Conservation (phyloP, 2,888 invertebrate species). For the Chloroclystis v-ata region DNA sequence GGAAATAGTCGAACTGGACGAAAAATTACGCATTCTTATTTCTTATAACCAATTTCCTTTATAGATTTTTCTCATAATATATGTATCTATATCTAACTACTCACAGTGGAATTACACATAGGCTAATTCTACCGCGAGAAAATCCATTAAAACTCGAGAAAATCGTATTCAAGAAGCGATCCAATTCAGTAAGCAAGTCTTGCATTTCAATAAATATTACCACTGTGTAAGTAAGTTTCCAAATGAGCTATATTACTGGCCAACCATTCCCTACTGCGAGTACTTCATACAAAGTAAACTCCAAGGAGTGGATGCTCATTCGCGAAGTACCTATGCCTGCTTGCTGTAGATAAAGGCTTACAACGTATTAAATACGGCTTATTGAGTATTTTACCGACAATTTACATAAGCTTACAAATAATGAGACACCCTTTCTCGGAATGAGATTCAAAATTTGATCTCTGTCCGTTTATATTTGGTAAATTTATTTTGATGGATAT, state of each 20-base stretch:
- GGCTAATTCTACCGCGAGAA: no score
- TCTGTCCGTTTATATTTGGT: constrained; percentile 6
- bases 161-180: no score
- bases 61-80: no score
- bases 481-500: not conserved
- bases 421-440: constrained; percentile 42
- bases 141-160: no score
- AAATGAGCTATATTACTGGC: no score
- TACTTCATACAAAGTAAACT: constrained; percentile 3
- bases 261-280: no score
- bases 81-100: no score
- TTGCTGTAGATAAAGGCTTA: constrained; percentile 60
- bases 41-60: no score
- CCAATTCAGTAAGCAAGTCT: no score
- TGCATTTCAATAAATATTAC: no score
- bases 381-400: constrained; percentile 58
- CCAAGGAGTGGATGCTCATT: constrained; percentile 11
- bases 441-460: constrained; percentile 41
- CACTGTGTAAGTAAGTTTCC: no score
- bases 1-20: constrained; percentile 9
- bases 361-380: constrained; percentile 57
- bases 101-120: no score
- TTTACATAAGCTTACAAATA: constrained; percentile 60
- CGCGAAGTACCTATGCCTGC: constrained; percentile 48
- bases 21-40: not conserved